Evolutionary conservation across 1,140 invertebrate genomes (phyloP).

Genomic region (Nomia melanderi): DNA sequence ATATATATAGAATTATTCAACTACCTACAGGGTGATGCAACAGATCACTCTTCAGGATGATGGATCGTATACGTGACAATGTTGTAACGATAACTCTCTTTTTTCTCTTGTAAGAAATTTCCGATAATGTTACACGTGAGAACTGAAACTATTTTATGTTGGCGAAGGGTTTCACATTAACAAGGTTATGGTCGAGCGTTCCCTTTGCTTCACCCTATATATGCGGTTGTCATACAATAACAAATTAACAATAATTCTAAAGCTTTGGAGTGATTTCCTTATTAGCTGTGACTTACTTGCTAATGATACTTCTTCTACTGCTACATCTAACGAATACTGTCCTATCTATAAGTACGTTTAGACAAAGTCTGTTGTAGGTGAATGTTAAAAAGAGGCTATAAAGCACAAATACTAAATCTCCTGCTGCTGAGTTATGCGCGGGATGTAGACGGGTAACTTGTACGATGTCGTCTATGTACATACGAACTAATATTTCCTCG

Average conservation of each 20-base stretch:
- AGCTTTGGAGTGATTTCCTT: constrained; percentile 77
- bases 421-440: constrained; percentile 46
- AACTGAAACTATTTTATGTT: constrained; percentile 13
- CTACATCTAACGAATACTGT: constrained; percentile 77
- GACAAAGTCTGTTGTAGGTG: constrained; percentile 56
- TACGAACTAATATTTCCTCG: constrained; percentile 43
- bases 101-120: constrained; percentile 1
- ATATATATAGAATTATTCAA: constrained; percentile 64
- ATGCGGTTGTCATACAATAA: constrained; percentile 59
- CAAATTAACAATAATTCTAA: constrained; percentile 77
- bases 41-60: constrained; percentile 33
- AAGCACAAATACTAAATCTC: constrained; percentile 65
- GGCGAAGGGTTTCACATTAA: not conserved
- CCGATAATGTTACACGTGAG: constrained; percentile 13
- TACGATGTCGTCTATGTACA: constrained; percentile 56
- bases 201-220: constrained; percentile 59
- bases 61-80: constrained; percentile 8
- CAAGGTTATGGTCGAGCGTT: not conserved
- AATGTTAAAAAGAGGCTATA: constrained; percentile 64
- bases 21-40: constrained; percentile 65
- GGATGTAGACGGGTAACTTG: constrained; percentile 61
- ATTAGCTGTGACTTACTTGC: constrained; percentile 69
- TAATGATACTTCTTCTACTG: constrained; percentile 53
- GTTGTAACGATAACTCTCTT: not conserved
- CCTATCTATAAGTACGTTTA: constrained; percentile 77